Evolutionary conservation across 2,113 vertebrate species (phyloP).

Genomic region (Erythrolamprus reginae): DNA sequence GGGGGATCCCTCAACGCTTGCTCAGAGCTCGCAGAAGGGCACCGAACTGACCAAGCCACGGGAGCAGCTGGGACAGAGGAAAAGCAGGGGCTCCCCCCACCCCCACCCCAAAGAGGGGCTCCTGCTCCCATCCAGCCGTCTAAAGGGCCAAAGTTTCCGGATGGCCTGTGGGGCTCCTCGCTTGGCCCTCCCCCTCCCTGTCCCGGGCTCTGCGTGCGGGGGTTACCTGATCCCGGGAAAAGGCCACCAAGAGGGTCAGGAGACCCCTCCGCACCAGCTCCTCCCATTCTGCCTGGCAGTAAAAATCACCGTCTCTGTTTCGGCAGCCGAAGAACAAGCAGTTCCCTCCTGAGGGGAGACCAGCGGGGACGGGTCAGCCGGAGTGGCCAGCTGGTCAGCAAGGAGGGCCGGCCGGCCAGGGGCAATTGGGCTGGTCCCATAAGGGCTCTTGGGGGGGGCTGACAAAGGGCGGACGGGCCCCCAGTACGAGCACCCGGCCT

Average conservation of each 20-base stretch:
- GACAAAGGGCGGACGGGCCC: no score
- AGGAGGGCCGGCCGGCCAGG: not conserved
- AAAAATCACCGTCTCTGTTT: conserved; percentile 82
- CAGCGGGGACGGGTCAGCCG: accelerated
- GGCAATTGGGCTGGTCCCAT: not conserved
- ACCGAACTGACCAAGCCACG: not conserved
- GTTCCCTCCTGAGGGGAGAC: conserved; percentile 68
- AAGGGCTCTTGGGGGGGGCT: no score
- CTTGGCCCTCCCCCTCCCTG: no score
- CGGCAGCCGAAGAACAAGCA: conserved; percentile 90
- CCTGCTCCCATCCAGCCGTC: not conserved
- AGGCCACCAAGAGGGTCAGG: conserved; percentile 83
- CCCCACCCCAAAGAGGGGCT: not conserved
- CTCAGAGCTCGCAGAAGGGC: not conserved
- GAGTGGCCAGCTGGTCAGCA: not conserved
- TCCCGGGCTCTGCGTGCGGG: no score
- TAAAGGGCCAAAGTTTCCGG: not conserved
- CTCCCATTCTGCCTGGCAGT: conserved; percentile 83
- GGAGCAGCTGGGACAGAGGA: not conserved
- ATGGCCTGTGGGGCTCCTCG: not conserved
- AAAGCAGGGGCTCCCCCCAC: not conserved
- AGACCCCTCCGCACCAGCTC: conserved; percentile 65
- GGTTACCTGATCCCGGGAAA: conserved; percentile 92
- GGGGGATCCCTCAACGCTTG: not conserved
- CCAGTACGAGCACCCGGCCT: no score